These are phyloP conservation scores for Cephalotes varians DNA, from an alignment of 2,888 invertebrate species.

Conservation along the genomic window DNA sequence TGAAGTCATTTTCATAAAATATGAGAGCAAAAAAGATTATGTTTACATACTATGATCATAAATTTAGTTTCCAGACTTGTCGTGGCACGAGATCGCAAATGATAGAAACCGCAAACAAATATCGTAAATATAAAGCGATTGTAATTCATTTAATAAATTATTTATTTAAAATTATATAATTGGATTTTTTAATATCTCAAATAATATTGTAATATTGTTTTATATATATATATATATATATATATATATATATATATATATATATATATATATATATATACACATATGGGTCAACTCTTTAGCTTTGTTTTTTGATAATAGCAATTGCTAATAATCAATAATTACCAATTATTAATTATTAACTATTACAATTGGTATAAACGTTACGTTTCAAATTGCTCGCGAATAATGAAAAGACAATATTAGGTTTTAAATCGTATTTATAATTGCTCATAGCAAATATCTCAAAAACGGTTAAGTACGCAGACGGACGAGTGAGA, in stretches of 20 bases:
- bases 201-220: background rate
- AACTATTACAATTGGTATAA: background rate
- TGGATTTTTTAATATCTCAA: background rate
- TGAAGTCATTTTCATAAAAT: conserved; percentile 29
- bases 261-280: too few species aligned
- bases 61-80: background rate
- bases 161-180: background rate
- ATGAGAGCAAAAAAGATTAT: conserved; percentile 8
- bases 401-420: background rate
- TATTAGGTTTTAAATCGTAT: background rate
- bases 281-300: too few species aligned
- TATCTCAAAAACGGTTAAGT: background rate
- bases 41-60: background rate
- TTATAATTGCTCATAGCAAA: background rate
- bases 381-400: background rate
- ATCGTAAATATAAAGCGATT: background rate
- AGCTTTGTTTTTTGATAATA: background rate
- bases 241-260: too few species aligned
- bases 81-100: background rate
- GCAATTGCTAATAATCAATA: background rate
- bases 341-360: background rate
- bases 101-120: background rate
- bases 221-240: too few species aligned
- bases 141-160: background rate
- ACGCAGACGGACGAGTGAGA: background rate